Conservation (phyloP, 2,888 invertebrate species). For the Palloptera scutellata region DNA sequence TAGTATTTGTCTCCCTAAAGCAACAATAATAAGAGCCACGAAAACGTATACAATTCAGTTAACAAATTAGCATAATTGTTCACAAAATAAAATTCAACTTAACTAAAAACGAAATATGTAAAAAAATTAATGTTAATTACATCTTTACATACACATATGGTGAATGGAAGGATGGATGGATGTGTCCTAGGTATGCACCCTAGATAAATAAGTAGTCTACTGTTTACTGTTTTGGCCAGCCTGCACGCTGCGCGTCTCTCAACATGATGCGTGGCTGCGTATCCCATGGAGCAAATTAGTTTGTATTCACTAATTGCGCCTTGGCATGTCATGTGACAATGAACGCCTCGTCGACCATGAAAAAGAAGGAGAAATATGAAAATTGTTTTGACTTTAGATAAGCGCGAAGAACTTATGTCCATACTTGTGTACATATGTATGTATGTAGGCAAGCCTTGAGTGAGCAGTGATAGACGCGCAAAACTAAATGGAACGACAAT, state of each 20-base stretch:
- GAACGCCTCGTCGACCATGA: slow-evolving; percentile 41
- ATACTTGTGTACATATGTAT: not conserved
- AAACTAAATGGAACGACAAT: slow-evolving; percentile 51
- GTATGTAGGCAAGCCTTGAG: slow-evolving; percentile 39
- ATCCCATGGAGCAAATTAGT: slow-evolving; percentile 59
- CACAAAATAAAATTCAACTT: slow-evolving; percentile 59
- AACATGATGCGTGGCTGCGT: not conserved
- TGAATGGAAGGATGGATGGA: not conserved
- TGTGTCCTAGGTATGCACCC: not conserved
- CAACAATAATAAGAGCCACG: not conserved
- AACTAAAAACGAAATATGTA: slow-evolving; percentile 39
- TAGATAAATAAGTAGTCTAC: slow-evolving; percentile 2
- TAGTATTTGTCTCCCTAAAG: slow-evolving; percentile 1
- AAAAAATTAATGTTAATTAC: slow-evolving; percentile 27
- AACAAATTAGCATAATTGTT: slow-evolving; percentile 62
- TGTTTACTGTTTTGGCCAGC: not conserved
- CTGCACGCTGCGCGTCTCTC: not conserved
- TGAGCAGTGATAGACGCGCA: slow-evolving; percentile 50
- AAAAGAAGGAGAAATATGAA: slow-evolving; percentile 51
- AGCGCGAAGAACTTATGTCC: slow-evolving; percentile 38
- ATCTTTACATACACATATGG: slow-evolving; percentile 7
- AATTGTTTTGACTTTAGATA: slow-evolving; percentile 64
- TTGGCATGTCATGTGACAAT: slow-evolving; percentile 58
- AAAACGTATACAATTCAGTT: slow-evolving; percentile 48
- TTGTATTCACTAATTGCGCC: slow-evolving; percentile 61